Conservation (phyloP, 2,113 vertebrate species). For the Mormoops blainvillei region DNA sequence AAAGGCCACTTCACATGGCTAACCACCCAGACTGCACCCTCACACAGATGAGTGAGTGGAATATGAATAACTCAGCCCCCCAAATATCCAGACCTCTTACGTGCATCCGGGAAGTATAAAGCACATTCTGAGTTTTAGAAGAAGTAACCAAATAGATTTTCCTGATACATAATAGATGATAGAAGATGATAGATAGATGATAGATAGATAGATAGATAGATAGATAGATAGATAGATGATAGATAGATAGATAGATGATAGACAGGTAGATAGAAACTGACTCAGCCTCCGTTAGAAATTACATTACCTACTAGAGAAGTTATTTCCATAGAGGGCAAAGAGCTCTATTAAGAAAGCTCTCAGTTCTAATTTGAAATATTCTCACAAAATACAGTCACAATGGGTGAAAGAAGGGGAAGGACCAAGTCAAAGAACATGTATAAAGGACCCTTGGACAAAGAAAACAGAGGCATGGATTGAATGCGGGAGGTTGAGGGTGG, state of each 20-base stretch:
- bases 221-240: neutral
- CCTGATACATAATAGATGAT: neutral
- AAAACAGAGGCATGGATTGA: too few species aligned
- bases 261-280: neutral
- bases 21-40: neutral
- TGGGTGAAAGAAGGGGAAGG: too few species aligned
- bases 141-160: neutral
- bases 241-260: neutral
- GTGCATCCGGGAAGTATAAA: neutral
- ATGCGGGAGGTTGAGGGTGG: too few species aligned
- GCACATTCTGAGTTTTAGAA: neutral
- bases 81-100: neutral
- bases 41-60: neutral
- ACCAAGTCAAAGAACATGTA: too few species aligned
- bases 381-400: neutral
- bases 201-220: neutral
- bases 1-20: neutral
- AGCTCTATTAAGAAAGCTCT: neutral
- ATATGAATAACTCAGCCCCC: neutral
- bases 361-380: neutral
- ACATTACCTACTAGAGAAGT: neutral
- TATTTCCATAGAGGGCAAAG: neutral
- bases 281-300: neutral
- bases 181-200: neutral
- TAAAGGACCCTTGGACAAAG: too few species aligned